A percentile compares a stretch with the other conserved stretches of the same genome.
phyloP scores from a whole-genome alignment of 1,140 invertebrate genomes.

The Caligus rogercresseyi region DNA sequence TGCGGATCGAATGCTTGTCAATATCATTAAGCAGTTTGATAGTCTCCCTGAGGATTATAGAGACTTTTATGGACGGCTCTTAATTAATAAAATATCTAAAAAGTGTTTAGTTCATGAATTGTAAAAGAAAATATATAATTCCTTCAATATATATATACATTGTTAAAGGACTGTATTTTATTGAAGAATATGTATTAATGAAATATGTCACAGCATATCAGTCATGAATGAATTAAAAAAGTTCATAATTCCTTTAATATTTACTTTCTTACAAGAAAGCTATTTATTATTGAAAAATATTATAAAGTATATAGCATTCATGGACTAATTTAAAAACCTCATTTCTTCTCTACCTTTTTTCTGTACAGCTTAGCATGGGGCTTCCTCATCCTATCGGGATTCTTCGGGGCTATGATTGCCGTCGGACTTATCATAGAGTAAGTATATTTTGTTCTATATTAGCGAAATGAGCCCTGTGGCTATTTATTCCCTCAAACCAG shows the following conservation, averaged over 20 bases:
- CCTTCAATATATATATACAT: not conserved
- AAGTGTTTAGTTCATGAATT: constrained; percentile 1
- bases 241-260: no score
- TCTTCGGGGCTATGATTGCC: not conserved
- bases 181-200: no score
- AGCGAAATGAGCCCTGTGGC: no score
- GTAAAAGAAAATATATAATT: constrained; percentile 2
- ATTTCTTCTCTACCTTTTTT: no score
- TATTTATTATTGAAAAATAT: no score
- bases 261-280: no score
- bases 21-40: constrained; percentile 30
- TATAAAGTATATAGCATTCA: no score
- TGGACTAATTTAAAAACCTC: no score
- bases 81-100: constrained; percentile 24
- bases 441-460: not conserved
- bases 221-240: no score
- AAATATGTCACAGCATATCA: no score
- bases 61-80: constrained; percentile 30
- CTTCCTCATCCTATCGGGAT: not conserved
- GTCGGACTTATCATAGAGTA: not conserved
- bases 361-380: not conserved
- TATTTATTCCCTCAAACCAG: no score
- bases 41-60: constrained; percentile 30
- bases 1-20: constrained; percentile 30
- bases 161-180: no score